Conservation (phyloP, 2,113 vertebrate species). For the Phoenicopterus ruber region DNA sequence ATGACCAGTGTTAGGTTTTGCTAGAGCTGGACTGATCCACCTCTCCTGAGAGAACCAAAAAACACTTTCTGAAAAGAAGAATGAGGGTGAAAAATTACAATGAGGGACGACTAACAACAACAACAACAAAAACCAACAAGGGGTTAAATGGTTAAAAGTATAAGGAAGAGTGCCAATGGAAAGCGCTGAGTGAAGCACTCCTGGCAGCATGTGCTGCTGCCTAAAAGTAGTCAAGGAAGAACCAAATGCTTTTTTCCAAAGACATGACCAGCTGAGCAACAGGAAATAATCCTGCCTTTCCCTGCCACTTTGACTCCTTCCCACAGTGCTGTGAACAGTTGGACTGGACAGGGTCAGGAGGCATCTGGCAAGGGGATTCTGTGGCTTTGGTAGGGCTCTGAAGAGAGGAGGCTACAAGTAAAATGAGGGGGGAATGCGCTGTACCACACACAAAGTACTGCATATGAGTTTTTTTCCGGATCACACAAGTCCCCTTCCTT, state of each 20-base stretch:
- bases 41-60: neutral
- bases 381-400: neutral
- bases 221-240: neutral
- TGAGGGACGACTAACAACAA: neutral
- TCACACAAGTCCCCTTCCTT: neutral
- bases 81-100: neutral
- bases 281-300: neutral
- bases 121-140: neutral
- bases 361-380: neutral
- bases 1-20: neutral
- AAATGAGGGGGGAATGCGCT: neutral
- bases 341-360: neutral
- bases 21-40: neutral
- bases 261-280: neutral
- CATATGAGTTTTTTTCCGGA: neutral
- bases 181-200: neutral
- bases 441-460: neutral
- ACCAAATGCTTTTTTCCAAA: neutral
- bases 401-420: neutral
- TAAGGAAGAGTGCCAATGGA: neutral
- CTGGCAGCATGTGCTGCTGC: neutral
- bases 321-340: neutral
- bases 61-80: neutral
- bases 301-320: fast-evolving
- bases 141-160: neutral